Evolutionary conservation across 1,140 invertebrate genomes (phyloP).

Genomic region (Wasmannia auropunctata): DNA sequence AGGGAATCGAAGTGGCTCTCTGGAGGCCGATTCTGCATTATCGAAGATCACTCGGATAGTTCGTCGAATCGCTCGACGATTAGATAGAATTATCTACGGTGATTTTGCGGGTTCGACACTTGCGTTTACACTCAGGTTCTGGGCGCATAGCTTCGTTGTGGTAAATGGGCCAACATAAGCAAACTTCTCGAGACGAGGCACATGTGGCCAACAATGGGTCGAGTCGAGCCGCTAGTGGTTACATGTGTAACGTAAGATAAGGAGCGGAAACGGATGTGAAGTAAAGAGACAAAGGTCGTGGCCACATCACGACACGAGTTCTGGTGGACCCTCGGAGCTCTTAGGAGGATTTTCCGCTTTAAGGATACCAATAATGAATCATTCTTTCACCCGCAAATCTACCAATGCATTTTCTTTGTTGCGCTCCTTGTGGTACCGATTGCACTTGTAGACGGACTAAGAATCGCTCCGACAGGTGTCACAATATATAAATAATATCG

Average conservation of each 20-base stretch:
- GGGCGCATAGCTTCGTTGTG: conserved; percentile 69
- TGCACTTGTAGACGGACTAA: neutral
- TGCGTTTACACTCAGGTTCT: conserved; percentile 66
- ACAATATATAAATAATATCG: conserved; percentile 41
- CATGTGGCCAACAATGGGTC: conserved; percentile 79
- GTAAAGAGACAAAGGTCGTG: conserved; percentile 70
- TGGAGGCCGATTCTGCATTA: neutral
- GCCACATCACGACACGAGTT: neutral
- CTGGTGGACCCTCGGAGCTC: neutral
- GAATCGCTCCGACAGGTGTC: neutral
- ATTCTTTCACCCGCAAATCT: neutral
- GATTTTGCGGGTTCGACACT: conserved; percentile 62
- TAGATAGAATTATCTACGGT: conserved; percentile 62
- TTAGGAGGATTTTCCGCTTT: neutral
- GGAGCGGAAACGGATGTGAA: conserved; percentile 79
- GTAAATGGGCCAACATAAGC: conserved; percentile 76
- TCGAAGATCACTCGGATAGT: conserved; percentile 23
- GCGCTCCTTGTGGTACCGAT: neutral
- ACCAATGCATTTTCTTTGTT: neutral
- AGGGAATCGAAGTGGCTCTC: no score
- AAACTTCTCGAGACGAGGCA: conserved; percentile 75
- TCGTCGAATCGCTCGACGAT: conserved; percentile 47
- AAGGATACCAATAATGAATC: conserved; percentile 54
- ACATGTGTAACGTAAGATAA: conserved; percentile 80
- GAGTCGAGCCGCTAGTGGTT: conserved; percentile 59